Evolutionary conservation across 2,113 vertebrate genomes (phyloP).

Genomic region (Turnix velox): DNA sequence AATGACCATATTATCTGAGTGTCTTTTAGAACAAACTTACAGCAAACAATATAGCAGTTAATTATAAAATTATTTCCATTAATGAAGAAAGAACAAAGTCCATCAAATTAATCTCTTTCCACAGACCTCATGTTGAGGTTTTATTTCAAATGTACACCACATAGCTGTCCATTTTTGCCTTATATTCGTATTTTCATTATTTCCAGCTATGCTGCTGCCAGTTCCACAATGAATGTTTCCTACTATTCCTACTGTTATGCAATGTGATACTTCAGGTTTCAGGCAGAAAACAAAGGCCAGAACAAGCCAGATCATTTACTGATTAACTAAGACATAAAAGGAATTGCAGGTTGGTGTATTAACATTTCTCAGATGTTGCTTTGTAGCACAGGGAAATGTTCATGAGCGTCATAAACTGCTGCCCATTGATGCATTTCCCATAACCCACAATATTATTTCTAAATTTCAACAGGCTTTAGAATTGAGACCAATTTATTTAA

Average conservation of each 20-base stretch:
- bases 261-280: background rate
- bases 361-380: background rate
- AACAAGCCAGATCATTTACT: background rate
- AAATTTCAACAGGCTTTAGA: background rate
- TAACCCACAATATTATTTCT: background rate
- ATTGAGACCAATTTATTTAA: background rate
- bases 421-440: background rate
- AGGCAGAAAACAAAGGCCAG: background rate
- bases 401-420: background rate
- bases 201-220: background rate
- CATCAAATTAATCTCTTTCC: background rate
- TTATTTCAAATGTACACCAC: background rate
- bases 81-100: background rate
- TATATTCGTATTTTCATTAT: background rate
- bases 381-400: background rate
- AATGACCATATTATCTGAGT: background rate
- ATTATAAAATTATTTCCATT: background rate
- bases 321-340: background rate
- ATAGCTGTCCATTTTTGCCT: background rate
- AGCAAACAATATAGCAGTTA: background rate
- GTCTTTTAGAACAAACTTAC: background rate
- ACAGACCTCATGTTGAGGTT: background rate
- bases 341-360: background rate
- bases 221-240: background rate
- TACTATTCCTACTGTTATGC: background rate